Evolutionary conservation across 2,113 vertebrate species (phyloP).

Genomic region (Microcebus tavaratra): DNA sequence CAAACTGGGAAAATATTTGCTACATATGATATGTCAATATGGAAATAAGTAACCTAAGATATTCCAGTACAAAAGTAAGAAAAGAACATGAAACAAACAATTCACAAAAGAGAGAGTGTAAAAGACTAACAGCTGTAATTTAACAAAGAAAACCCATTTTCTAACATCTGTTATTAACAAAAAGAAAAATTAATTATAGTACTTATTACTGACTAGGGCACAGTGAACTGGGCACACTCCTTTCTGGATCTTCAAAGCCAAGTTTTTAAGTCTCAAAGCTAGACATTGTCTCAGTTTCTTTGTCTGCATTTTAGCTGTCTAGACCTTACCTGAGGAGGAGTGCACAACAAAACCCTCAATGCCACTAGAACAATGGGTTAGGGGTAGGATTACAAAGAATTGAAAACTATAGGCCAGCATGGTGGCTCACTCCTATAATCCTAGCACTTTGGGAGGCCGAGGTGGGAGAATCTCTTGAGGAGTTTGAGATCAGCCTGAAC

Average conservation of each 20-base stretch:
- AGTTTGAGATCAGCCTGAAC: no score
- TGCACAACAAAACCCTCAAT: no score
- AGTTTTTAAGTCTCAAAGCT: no score
- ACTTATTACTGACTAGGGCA: background rate
- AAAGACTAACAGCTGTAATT: conserved; percentile 19
- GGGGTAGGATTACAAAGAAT: no score
- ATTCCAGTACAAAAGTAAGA: background rate
- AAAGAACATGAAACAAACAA: background rate
- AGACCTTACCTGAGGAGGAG: no score
- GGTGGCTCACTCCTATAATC: no score
- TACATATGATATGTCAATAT: background rate
- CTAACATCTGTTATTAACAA: background rate
- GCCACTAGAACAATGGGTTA: no score
- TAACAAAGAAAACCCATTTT: conserved; percentile 10
- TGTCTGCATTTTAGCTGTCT: no score
- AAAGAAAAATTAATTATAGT: background rate
- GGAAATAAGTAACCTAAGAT: conserved; percentile 6
- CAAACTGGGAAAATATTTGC: background rate
- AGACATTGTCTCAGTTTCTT: no score
- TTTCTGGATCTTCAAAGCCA: background rate
- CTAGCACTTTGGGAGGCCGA: no score
- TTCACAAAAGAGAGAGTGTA: background rate
- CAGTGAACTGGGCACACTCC: background rate
- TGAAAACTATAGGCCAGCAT: no score
- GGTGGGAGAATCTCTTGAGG: no score